A percentile compares a stretch with the other conserved stretches of the same genome.
Conservation (phyloP, 2,113 vertebrate genomes). For the Vulpes vulpes region DNA sequence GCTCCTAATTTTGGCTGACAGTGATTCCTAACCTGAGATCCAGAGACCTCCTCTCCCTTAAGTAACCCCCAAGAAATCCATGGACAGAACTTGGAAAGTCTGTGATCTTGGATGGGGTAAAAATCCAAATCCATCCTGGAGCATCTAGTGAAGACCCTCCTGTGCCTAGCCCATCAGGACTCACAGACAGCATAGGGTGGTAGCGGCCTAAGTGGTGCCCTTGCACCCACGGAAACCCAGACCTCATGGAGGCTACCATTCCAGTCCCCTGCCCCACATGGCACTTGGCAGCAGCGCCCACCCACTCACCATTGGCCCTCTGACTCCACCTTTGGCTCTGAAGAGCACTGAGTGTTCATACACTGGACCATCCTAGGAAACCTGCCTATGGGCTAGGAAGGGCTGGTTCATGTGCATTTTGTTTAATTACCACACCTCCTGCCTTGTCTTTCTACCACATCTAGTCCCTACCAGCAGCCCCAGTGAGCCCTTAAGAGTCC, state of each 20-base stretch:
- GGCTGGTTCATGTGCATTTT: background rate
- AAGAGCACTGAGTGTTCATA: background rate
- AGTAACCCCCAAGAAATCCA: constrained; percentile 3
- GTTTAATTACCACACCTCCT: background rate
- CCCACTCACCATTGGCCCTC: background rate
- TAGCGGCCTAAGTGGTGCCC: background rate
- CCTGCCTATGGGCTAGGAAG: background rate
- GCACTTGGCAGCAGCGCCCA: background rate
- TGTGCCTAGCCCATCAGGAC: background rate
- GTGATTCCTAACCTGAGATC: background rate
- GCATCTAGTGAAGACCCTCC: background rate
- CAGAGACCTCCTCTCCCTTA: background rate
- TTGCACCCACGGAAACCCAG: background rate
- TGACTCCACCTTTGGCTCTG: background rate
- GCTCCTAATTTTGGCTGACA: background rate
- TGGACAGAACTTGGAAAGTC: background rate
- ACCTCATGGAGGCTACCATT: background rate
- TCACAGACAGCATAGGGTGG: background rate
- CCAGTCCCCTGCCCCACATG: background rate
- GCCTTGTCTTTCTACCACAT: background rate
- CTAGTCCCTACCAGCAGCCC: background rate
- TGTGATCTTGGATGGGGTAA: background rate
- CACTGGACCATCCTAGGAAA: background rate
- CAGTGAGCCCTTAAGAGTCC: background rate
- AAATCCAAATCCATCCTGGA: background rate